Conservation (phyloP, 2,888 invertebrate species). For the Drymonia ruficornis region DNA sequence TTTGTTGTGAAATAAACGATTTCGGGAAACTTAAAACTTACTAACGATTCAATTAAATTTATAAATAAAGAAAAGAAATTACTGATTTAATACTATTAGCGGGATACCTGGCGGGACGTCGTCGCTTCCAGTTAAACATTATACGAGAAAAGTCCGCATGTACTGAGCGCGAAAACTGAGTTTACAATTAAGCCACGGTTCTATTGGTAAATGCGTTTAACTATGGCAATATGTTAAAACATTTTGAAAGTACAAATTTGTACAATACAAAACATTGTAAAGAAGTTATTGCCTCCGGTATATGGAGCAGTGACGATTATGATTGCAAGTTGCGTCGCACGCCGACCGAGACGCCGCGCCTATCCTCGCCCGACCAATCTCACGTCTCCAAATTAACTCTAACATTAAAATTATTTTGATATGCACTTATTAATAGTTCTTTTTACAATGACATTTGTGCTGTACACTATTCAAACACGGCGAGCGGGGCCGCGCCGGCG, state of each 20-base stretch:
- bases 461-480: constrained; percentile 69
- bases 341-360: constrained; percentile 37
- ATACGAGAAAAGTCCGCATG: neutral
- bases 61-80: constrained; percentile 50
- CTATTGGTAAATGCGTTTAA: neutral
- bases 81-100: constrained; percentile 52
- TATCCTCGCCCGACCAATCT: constrained; percentile 46
- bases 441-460: constrained; percentile 81
- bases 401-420: constrained; percentile 81
- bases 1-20: constrained; percentile 34
- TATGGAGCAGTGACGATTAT: constrained; percentile 13
- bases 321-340: constrained; percentile 38
- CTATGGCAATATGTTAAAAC: too few relatives aligned
- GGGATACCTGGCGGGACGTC: constrained; percentile 53
- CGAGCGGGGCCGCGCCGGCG: constrained; percentile 47
- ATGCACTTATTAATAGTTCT: constrained; percentile 79
- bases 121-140: constrained; percentile 29
- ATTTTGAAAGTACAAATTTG: neutral
- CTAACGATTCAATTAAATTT: constrained; percentile 43
- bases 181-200: neutral
- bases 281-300: constrained; percentile 12
- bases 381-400: constrained; percentile 69
- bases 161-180: neutral
- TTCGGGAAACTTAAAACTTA: constrained; percentile 44
- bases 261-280: neutral